Percentiles rank a stretch among this genome's conserved stretches.
These are phyloP conservation scores for Balearica regulorum DNA, from an alignment of 2,797 vertebrate species.

Conservation along the genomic window DNA sequence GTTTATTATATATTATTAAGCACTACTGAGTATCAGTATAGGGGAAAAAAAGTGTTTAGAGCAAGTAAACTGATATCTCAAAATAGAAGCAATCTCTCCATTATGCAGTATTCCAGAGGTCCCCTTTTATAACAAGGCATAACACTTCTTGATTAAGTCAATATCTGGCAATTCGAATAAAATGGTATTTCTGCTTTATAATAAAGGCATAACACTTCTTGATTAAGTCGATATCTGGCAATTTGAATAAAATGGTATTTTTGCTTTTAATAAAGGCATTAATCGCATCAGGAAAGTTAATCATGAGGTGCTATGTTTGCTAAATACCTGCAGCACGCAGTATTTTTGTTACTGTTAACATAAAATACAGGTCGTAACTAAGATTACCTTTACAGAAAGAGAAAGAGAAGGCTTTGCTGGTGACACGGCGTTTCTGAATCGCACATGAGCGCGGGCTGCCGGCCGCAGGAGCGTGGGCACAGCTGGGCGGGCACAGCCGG, in stretches of 20 bases:
- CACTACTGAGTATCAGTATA: not conserved
- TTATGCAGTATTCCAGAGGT: not conserved
- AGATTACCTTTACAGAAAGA: not conserved
- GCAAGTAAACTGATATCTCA: not conserved
- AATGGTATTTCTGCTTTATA: not conserved
- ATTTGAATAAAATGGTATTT: not conserved
- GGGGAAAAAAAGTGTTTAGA: not conserved
- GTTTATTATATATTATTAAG: not conserved
- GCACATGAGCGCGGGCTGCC: rapidly evolving
- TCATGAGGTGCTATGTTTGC: rapidly evolving
- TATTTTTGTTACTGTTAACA: not conserved
- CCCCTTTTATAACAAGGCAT: not conserved
- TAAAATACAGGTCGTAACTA: rapidly evolving
- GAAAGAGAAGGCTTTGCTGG: not conserved
- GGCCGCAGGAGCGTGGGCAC: rapidly evolving
- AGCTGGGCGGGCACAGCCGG: not conserved
- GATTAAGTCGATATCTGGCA: not conserved
- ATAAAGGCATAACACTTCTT: not conserved
- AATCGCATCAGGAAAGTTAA: not conserved
- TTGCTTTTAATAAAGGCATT: not conserved
- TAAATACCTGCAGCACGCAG: rapidly evolving
- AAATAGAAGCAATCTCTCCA: not conserved
- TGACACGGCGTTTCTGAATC: rapidly evolving
- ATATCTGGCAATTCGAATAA: not conserved
- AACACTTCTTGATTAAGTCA: not conserved